Evolutionary conservation across 2,113 vertebrate species (phyloP).

Genomic region (Anhinga rufa): DNA sequence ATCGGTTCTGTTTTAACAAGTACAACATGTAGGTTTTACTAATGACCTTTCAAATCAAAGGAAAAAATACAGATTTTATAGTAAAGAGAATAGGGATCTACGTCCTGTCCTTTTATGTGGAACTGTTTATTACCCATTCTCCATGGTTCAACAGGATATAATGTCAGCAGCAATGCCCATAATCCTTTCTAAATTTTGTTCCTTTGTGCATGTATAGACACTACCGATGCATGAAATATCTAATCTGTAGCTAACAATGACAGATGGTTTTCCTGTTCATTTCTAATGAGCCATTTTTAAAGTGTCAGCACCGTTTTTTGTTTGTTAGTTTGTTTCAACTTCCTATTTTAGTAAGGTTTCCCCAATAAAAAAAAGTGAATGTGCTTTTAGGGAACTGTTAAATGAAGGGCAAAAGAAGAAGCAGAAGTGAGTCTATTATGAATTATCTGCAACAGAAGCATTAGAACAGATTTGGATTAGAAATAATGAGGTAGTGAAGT

Average conservation of each 20-base stretch:
- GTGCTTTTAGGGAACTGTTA: background rate
- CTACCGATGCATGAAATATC: slow-evolving; percentile 14
- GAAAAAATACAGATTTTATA: background rate
- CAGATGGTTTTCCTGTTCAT: slow-evolving; percentile 37
- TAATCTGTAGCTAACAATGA: slow-evolving; percentile 46
- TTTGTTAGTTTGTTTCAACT: slow-evolving; percentile 32
- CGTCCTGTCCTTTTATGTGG: background rate
- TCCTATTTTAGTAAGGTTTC: slow-evolving; percentile 7
- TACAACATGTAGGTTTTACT: background rate
- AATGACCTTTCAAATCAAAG: background rate
- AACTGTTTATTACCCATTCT: slow-evolving; percentile 29
- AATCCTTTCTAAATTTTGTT: slow-evolving; percentile 21
- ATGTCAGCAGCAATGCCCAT: slow-evolving; percentile 3
- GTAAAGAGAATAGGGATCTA: background rate
- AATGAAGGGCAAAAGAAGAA: slow-evolving; percentile 10
- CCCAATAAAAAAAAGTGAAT: background rate
- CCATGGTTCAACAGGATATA: background rate
- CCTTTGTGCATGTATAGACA: slow-evolving; percentile 7
- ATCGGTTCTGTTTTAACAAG: background rate
- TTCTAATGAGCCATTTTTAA: slow-evolving; percentile 48
- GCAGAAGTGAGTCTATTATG: background rate
- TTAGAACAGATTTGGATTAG: background rate
- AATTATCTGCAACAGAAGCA: background rate
- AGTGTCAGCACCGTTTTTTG: background rate
- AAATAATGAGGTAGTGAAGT: slow-evolving; percentile 19